Evolutionary conservation across 2,888 invertebrate genomes (phyloP), one percentile per base, ranked within the genome.

Genomic region (Lasioglossum leucozonium): DNA sequence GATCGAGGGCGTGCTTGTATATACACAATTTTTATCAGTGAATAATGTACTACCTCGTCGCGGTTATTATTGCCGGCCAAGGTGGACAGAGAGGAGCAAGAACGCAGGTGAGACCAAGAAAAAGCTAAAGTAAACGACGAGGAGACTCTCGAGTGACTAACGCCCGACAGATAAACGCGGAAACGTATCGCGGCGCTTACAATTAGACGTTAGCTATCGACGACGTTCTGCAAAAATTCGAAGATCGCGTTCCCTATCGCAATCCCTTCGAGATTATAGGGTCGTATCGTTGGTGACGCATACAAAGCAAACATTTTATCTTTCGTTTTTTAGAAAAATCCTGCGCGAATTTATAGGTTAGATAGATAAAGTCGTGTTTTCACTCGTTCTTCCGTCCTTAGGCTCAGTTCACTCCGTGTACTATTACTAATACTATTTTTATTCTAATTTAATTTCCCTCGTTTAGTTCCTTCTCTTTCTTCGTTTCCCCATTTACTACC

Each of bases 21-120:
- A 79, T 78, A 73, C 65, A 73, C 40, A 76, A 74, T 75, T 78
- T 79, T 86, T 86, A 82, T 81, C 78, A 34, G 4, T 37, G 26
- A 55, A 84, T 76, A 86, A 81, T 78, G 71, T 22, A 44, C 22
- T 22, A 44, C 22, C 30, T 47, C 73, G 65, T 65, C 22, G 51
- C 65, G 58, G 74, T 37, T 67, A 16, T 72, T 81, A 72, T 65
- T 58, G n/a, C 58, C 6, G 16, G 5, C n/a, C 34, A 22, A 67
- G 11, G 34, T 1, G 10, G 55, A 42, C 16, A 62, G 26, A 62
- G 58, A 30, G 58, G 16, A 16, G 6, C 51, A 58, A 11, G 26
- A 26, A 13, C 11, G 0, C 51, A 22, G 8, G 51, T 5, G 4
- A n/a, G 26, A 62, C 16, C 26, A 16, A 30, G 16, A 16, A 16